Evolutionary conservation across 1,140 invertebrate genomes (phyloP), one percentile per base, ranked within the genome.

Genomic region (Zaprionus camerounensis): DNA sequence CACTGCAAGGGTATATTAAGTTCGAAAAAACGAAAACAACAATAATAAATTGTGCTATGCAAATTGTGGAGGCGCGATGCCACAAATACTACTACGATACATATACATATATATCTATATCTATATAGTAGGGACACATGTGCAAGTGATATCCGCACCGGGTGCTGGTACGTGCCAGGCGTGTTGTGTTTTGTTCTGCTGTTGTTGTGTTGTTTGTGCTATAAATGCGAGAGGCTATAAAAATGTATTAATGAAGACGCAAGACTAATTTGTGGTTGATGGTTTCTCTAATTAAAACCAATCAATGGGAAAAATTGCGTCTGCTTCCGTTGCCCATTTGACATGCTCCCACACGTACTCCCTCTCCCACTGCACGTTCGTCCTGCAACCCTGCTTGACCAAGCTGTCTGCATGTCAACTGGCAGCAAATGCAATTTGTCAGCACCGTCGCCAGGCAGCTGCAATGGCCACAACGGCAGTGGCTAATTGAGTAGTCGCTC

Each of bases 231-330:
- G 46, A 36, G 61, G 59, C 75, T 71, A 88, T 88, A 78, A 88
- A 71, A 69, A 63, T 68, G 78, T 88, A 88, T 88, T 88, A 88
- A 90, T 80, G 85, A 90, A 90, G 81, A 78, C 72, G 67, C 76
- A 82, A 78, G 73, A 73, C 85, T 91, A 85, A 90, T 85, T 90
- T 90, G 85, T 73, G 85, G 62, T 80, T 77, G 85, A 90, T 85
- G 85, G 82, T 76, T 90, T 90, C 88, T 76, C 81, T 88, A 88
- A 90, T 85, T 90, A 91, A 90, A 90, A 77, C 76, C 82, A 90
- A 90, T 90, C 81, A 90, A 90, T 85, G 84, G 74, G 81, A 85
- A 82, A 90, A 85, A 85, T 82, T 74, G 86, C 76, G 78, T 80
- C 66, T 73, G 67, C 84, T 78, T 88, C 78, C 59, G 66, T 65